Evolutionary conservation across 2,797 vertebrate species (phyloP), one percentile per base, ranked within the genome.

Genomic region (Channallabes apus): DNA sequence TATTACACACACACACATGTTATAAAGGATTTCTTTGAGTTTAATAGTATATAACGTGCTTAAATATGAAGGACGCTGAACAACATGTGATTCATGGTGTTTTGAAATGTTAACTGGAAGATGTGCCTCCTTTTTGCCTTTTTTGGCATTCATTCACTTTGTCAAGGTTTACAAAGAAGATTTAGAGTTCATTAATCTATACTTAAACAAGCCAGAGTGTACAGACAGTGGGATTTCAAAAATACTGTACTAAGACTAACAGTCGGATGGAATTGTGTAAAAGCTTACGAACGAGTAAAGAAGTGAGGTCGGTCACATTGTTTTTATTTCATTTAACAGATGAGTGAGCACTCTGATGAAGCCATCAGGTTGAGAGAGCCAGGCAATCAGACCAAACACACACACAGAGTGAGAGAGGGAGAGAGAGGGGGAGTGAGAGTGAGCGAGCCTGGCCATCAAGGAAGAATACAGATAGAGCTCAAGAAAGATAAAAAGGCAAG

Each of bases 251-350:
- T 41, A 71, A n/a, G 1, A 72, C 20, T 3, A 32, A 38, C 41
- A 27, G 46, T 29, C 20, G 2, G 56, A 61, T 61, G 76, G 38
- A 78, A 61, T 11, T 29, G 51, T 77, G 76, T 61, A 78, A 38
- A 20, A 4, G 14, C 64, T 80, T 27, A 18, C 20, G 29, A 20
- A 65, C 0, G 4, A 27, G 35, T 51, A 51, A 20, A 65, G 0
- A 2, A 27, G 35, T 51, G 29, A 27, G 61, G 38, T 46, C 20
- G 61, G 61, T 65, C 15, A 46, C 35, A 62, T 18, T 61, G 87
- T 84, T 71, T 79, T 56, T 83, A 41, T 73, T 83, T 83, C 71
- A 86, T 88, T 90, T 84, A 84, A 82, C 81, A 85, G 79, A 82
- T 77, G 80, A 86, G 59, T n/a, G 54, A 22, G 51, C 73, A 29